These are phyloP conservation scores for Thalassarche chlororhynchos DNA, from an alignment of 2,113 vertebrate species.

Conservation along the genomic window DNA sequence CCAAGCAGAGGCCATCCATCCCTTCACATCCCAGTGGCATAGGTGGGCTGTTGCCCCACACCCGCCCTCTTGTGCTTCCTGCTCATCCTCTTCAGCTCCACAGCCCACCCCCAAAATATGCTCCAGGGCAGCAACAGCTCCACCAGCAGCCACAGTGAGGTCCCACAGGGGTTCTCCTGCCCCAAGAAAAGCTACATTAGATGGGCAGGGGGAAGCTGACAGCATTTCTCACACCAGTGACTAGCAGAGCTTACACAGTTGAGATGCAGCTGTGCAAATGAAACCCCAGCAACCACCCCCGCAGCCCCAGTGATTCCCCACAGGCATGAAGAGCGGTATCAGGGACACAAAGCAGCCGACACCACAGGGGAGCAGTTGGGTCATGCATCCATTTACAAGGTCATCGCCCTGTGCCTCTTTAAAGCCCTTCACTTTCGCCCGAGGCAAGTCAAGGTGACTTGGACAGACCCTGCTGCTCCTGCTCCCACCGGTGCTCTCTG, in stretches of 20 bases:
- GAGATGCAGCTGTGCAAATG: conserved; percentile 15
- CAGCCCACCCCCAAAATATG: fast-evolving
- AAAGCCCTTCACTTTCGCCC: background rate
- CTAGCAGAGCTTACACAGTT: background rate
- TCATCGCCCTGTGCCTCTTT: background rate
- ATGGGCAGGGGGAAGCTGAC: background rate
- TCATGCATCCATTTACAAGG: conserved; percentile 42
- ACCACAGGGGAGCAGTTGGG: background rate
- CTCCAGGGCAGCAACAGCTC: background rate
- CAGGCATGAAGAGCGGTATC: background rate
- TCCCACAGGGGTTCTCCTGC: background rate
- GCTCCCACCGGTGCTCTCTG: background rate
- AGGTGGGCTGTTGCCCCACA: too few relatives aligned
- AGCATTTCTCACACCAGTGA: background rate
- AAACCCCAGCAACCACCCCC: background rate
- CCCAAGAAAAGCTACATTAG: background rate
- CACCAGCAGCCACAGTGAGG: background rate
- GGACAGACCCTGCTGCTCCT: background rate
- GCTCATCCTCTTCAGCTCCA: background rate
- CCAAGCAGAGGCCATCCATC: background rate
- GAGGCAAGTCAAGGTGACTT: conserved; percentile 5
- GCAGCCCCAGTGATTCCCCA: background rate
- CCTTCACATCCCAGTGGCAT: background rate
- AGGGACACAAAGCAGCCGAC: background rate
- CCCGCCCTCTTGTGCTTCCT: fast-evolving